Evolutionary conservation across 2,888 invertebrate species (phyloP), one percentile per base, ranked within the genome.

Genomic region (Tipula unca): DNA sequence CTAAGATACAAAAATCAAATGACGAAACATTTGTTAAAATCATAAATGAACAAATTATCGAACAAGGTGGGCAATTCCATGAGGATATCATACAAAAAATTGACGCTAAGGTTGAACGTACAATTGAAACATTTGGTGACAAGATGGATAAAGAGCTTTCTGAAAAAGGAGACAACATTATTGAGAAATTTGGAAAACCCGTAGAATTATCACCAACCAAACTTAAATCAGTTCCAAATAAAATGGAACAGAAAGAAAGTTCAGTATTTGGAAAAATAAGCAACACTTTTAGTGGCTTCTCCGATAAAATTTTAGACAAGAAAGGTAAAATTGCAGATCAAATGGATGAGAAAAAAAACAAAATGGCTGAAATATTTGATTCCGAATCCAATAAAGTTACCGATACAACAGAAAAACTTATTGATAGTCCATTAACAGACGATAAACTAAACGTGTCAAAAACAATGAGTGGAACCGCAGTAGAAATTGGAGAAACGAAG

Each of bases 11-110:
- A 86, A 89, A 90, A 29, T 87, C 90, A n/a, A 90, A 90, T 82
- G 89, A 90, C 87, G 91, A 89, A 6, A 90, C 90, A 86, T 90
- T 90, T 87, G 90, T 90, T 87, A 90, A 90, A 87, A 90, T 90
- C 10, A 89, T 91, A 29, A 89, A 90, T 86, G 90, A 90, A 10
- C 89, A 89, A 17, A 90, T 90, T 85, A 89, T 89, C 3, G 90
- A 90, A 86, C 90, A 90, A 88, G 89, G 90, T 88, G 90, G 90
- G 88, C 89, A 89, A 87, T 90, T 90, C 35, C 87, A 89, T 86
- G 89, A 90, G 86, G 89, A 89, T 87, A 4, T n/a, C 8, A 3
- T 83, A 35, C 83, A 83, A 17, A 29, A 83, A 3, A 83, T 83
- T 8, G 83, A 83, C n/a, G 32, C 32, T 0, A 83, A 83, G 10